These are phyloP conservation scores for Mystacides longicornis DNA, from an alignment of 2,888 invertebrate species.

Conservation along the genomic window DNA sequence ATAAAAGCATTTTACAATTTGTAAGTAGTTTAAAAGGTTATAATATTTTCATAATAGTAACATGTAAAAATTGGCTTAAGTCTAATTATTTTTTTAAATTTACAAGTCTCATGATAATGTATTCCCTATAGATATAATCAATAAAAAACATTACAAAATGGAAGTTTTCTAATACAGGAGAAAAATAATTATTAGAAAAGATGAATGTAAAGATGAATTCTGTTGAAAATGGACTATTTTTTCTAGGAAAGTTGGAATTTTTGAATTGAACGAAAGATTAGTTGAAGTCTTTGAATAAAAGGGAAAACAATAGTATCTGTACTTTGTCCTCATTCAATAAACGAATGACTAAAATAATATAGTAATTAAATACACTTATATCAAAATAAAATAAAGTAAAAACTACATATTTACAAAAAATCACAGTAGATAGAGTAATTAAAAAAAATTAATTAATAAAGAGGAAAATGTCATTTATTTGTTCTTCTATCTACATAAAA, in stretches of 20 bases:
- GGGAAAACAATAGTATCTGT: too few relatives aligned
- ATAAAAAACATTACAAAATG: too few relatives aligned
- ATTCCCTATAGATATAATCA: too few relatives aligned
- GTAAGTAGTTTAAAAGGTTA: neutral
- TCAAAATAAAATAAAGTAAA: neutral
- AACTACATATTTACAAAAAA: neutral
- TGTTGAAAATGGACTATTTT: too few relatives aligned
- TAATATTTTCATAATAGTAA: neutral
- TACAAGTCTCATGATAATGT: neutral
- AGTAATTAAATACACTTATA: neutral
- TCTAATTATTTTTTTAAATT: neutral
- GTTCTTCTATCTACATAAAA: slow-evolving; percentile 2
- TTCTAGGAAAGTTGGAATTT: too few relatives aligned
- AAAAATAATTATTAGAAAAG: too few relatives aligned
- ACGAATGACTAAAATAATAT: too few relatives aligned
- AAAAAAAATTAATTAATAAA: neutral
- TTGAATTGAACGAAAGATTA: too few relatives aligned
- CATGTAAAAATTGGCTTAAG: neutral
- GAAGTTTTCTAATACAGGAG: too few relatives aligned
- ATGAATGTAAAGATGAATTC: too few relatives aligned
- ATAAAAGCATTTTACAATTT: slow-evolving; percentile 3
- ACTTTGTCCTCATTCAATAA: too few relatives aligned
- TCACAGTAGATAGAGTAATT: slow-evolving; percentile 7
- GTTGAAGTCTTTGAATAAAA: too few relatives aligned
- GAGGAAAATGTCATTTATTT: slow-evolving; percentile 8